Evolutionary conservation across 2,113 vertebrate genomes (phyloP).

Genomic region (Silurus asotus): DNA sequence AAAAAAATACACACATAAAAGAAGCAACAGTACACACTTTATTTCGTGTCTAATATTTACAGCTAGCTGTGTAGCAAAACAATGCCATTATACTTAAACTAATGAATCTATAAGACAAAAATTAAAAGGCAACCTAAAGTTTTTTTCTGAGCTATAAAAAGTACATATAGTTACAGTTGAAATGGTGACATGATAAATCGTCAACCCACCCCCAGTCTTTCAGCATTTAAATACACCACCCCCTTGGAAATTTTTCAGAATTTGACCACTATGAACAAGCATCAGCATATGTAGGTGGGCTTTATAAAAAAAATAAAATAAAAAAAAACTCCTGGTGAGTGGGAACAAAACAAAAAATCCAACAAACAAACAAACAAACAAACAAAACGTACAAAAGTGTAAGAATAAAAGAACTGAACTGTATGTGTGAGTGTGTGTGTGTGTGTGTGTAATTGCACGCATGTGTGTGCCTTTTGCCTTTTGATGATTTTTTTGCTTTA

Average conservation of each 20-base stretch:
- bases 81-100: neutral
- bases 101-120: neutral
- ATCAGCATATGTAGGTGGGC: neutral
- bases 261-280: neutral
- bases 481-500: neutral
- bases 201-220: neutral
- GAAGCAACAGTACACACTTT: neutral
- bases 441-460: too few relatives aligned
- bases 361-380: neutral
- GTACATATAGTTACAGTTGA: neutral
- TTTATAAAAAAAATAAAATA: too few relatives aligned
- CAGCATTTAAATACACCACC: too few relatives aligned
- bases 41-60: neutral
- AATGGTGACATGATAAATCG: neutral
- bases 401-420: neutral
- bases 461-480: neutral
- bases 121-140: neutral
- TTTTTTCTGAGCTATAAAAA: neutral
- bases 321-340: neutral
- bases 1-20: neutral
- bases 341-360: neutral
- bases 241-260: conserved; percentile 1
- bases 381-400: neutral
- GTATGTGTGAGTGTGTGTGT: neutral
- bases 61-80: too few relatives aligned